These are phyloP conservation scores for Tetragonula clypearis DNA, from an alignment of 1,140 invertebrate genomes.

Conservation along the genomic window DNA sequence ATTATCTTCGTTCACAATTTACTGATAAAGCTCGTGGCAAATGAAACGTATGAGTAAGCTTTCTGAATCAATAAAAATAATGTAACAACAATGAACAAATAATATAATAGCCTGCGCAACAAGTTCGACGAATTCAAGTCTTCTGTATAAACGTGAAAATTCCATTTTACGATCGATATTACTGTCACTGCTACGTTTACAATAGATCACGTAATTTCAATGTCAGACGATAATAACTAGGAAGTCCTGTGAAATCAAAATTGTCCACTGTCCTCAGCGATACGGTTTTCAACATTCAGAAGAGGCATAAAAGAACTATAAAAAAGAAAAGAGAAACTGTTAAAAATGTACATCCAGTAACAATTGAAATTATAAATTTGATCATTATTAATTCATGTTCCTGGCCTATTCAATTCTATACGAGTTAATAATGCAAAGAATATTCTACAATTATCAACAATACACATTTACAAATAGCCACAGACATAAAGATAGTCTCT, in stretches of 20 bases:
- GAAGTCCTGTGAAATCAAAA: neutral
- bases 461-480: too few relatives aligned
- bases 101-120: neutral
- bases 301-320: neutral
- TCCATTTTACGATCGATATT: neutral
- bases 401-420: too few relatives aligned
- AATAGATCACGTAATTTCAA: neutral
- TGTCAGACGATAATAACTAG: neutral
- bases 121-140: neutral
- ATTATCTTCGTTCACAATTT: neutral
- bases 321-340: neutral
- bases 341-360: too few relatives aligned
- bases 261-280: neutral
- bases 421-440: too few relatives aligned
- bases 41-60: neutral
- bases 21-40: neutral
- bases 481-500: too few relatives aligned
- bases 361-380: too few relatives aligned
- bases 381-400: too few relatives aligned
- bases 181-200: neutral
- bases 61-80: neutral
- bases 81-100: neutral
- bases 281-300: neutral
- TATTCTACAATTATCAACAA: too few relatives aligned
- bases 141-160: neutral